Conservation (phyloP, 2,797 vertebrate species). For the Xiphophorus birchmanni region DNA sequence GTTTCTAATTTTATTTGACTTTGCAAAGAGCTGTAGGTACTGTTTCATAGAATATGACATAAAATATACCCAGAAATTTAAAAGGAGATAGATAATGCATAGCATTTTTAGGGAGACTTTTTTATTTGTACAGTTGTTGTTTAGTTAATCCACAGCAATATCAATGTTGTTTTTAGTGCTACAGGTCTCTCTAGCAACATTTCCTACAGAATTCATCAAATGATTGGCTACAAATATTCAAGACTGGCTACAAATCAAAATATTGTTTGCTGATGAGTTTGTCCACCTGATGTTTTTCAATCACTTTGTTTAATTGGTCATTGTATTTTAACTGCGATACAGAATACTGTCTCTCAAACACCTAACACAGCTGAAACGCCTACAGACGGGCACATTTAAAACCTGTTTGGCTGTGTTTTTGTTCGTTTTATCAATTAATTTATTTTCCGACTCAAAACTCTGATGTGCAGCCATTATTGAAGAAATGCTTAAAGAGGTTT, state of each 20-base stretch:
- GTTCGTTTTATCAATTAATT: background rate
- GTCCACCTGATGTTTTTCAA: background rate
- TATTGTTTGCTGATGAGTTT: background rate
- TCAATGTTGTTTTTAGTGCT: background rate
- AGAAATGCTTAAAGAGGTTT: background rate
- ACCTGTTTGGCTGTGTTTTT: background rate
- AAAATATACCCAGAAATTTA: background rate
- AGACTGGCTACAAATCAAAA: background rate
- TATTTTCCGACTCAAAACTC: background rate
- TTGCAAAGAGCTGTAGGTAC: slow-evolving; percentile 8
- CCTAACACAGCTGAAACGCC: background rate
- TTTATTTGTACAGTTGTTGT: background rate
- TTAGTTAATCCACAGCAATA: background rate
- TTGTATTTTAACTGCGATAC: background rate
- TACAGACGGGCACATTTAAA: background rate
- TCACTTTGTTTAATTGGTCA: background rate
- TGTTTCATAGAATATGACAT: background rate
- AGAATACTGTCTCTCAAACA: background rate
- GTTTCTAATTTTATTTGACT: background rate
- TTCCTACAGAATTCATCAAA: background rate
- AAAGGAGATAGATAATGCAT: background rate
- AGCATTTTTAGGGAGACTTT: background rate
- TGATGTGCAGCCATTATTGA: background rate
- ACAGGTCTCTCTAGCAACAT: background rate
- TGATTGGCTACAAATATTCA: background rate